These are phyloP conservation scores for Gastracanthus pulcherrimus DNA, from an alignment of 2,888 invertebrate genomes.

Conservation along the genomic window DNA sequence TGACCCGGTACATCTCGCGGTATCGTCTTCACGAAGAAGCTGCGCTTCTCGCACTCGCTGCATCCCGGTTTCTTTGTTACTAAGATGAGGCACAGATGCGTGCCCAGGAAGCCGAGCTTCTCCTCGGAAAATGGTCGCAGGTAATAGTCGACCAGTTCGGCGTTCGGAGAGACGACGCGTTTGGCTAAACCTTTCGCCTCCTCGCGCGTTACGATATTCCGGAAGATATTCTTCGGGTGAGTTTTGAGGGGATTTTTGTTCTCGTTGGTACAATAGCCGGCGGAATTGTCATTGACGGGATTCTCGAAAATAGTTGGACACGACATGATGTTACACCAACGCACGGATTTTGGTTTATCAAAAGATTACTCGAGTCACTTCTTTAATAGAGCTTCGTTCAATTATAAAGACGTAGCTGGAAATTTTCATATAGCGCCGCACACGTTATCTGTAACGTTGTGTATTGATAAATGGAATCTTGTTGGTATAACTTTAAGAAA, in stretches of 20 bases:
- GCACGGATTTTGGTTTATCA: neutral
- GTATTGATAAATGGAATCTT: no score
- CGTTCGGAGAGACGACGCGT: conserved; percentile 24
- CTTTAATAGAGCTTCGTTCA: no score
- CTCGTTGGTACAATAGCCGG: neutral
- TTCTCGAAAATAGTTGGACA: conserved; percentile 14
- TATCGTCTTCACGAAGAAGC: conserved; percentile 81
- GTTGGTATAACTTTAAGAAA: no score
- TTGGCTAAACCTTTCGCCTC: conserved; percentile 54
- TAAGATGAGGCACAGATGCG: conserved; percentile 10
- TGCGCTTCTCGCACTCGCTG: conserved; percentile 56
- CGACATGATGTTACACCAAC: neutral
- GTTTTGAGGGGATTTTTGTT: neutral
- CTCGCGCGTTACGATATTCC: conserved; percentile 54
- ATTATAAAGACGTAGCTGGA: no score
- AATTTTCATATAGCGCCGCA: no score
- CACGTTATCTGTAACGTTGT: no score
- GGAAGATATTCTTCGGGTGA: neutral
- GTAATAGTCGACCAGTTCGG: conserved; percentile 60
- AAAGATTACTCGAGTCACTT: no score
- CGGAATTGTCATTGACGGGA: neutral
- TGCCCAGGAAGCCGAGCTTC: conserved; percentile 68
- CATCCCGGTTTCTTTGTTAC: neutral
- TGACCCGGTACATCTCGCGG: conserved; percentile 79
- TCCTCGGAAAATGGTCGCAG: conserved; percentile 64